Evolutionary conservation across 2,888 invertebrate species (phyloP), one percentile per base, ranked within the genome.

Genomic region (Caradrina kadenii): DNA sequence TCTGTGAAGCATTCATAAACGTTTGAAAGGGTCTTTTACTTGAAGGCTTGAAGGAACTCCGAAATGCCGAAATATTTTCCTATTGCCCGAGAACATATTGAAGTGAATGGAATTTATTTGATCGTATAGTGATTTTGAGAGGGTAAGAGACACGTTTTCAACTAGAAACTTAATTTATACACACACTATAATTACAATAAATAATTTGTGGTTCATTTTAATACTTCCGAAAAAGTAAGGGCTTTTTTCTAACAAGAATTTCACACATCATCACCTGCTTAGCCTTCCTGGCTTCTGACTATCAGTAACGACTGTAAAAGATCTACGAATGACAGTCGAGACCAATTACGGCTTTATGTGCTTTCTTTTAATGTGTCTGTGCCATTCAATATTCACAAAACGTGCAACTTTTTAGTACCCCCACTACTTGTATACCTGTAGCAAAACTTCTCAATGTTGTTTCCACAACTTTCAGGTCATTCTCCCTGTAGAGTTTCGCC

Each of bases 351-450:
- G n/a, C n/a, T n/a, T n/a, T n/a, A n/a, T 8, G 35, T 35, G 8
- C 8, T 35, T 21, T 73, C 55, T 10, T n/a, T 21, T 55, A 49
- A 79, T 55, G 26, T 60, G 31, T 19, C 21, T 54, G 54, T 17
- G 49, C 49, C 73, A 73, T 73, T 73, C 17, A 55, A 62, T 79
- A 79, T 79, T 79, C 79, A 73, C n/a, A n/a, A 55, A 39, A 26
- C 26, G 35, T 54, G 49, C 71, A 61, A 50, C 49, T 79, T 49
- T 13, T 56, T 54, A 73, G 42, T 39, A 79, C 26, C 4, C 22
- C 22, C 35, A 17, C 50, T 56, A 73, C 64, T 63, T 63, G 45
- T 22, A 35, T 39, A 48, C 50, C 55, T 39, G 79, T 49, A 13
- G 79, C 4, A n/a, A 7, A 73, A 73, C 55, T 73, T 79, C 61